Evolutionary conservation across 2,888 invertebrate genomes (phyloP), one percentile per base, ranked within the genome.

Genomic region (Drosophila dives): DNA sequence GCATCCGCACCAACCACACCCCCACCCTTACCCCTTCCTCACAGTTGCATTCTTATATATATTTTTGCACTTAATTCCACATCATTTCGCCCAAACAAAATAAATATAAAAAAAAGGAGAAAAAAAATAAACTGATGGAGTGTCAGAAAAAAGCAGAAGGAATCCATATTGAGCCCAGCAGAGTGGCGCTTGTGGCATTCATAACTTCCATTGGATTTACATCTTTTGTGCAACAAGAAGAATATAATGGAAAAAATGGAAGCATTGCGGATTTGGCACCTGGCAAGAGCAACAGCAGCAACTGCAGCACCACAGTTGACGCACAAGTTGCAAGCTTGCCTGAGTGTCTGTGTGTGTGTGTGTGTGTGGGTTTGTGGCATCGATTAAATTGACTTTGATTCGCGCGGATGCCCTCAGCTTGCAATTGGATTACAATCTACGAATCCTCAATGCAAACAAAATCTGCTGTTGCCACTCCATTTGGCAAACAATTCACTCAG

Each of bases 41-140:
- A 6, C 64, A 66, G n/a, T 49, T 77, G 58, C 73, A 58, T 36
- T 64, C 49, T 50, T 23, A n/a, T 60, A 70, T 64, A 70, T 64
- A 65, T 55, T 60, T 65, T 54, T 61, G 61, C 72, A 79, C 69
- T 79, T 72, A 75, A 72, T 75, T 79, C 75, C 77, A 56, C 77
- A 64, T 75, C 79, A 79, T 79, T 78, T 72, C 34, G 63, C 50
- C 40, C 67, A 32, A 17, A 33, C 33, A 38, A 51, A 33, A 58
- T 8, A 3, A 8, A 29, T 29, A 29, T 29, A 29, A 4, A 45
- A 40, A 40, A 40, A 45, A 23, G 23, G 23, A 29, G 6, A 4
- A 29, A 26, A 58, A 12, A 3, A 8, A 4, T 15, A 40, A n/a
- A 23, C 15, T 8, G 23, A 4, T 12, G 4, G 2, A 23, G 17